Evolutionary conservation across 2,888 invertebrate genomes (phyloP), one percentile per base, ranked within the genome.

Genomic region (Pardosa pseudoannulata): DNA sequence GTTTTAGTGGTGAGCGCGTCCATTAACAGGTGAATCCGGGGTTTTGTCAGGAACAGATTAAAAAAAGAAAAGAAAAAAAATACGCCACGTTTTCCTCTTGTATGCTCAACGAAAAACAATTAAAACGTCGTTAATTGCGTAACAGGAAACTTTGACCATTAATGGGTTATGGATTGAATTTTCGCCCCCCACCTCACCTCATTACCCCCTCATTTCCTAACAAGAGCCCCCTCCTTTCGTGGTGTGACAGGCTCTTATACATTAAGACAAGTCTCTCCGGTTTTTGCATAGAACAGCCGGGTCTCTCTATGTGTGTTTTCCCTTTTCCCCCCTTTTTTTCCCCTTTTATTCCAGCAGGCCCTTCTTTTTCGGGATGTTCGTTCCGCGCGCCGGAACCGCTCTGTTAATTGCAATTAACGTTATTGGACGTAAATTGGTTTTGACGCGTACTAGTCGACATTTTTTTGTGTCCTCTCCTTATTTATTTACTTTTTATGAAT

Each of bases 371-470:
- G 41, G 41, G 6, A 36, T 73, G 62, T 75, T 75, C 56, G 29
- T 68, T n/a, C 29, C 23, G 28, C 11, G 67, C 39, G 68, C 23
- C 82, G 82, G 72, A 83, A 83, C 71, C 76, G 76, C 83, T 71
- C 56, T 83, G 76, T 78, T 83, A 83, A 83, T 83, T 83, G 83
- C 83, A 83, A 83, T 83, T 83, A 83, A 83, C 72, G 70, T 72
- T 76, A 83, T 83, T 83, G 83, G 71, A 76, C 76, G 83, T 46
- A 83, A 83, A 83, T 83, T 83, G 83, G 83, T 83, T 83, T 83
- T 71, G 62, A 78, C 82, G 75, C 83, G 5, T 6, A 6, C 39
- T 36, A 36, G n/a, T n/a, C n/a, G n/a, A n/a, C n/a, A n/a, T n/a
- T n/a, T n/a, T n/a, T 56, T 76, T 64, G 50, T 68, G 74, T 75